Evolutionary conservation across 2,888 invertebrate species (phyloP), one percentile per base, ranked within the genome.

Genomic region (Thecocarcelia acutangulata): DNA sequence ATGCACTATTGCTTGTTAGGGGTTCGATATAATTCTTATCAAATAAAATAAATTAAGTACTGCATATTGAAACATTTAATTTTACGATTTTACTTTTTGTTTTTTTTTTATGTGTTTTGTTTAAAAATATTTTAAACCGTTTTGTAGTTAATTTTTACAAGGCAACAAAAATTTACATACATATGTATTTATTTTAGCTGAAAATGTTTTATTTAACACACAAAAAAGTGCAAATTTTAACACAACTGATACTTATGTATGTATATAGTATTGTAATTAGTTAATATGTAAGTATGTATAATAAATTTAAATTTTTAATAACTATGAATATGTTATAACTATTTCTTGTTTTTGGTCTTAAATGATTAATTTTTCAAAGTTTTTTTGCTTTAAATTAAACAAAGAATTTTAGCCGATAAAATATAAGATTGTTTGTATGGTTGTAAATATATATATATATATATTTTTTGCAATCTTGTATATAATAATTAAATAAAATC

Each of bases 381-480:
- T 33, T 54, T 54, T 66, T 40, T 33, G 15, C 13, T 24, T 68
- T 68, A 17, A 46, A 59, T 72, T 66, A 3, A 66, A 64, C 28
- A 73, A 68, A 50, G 24, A 61, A 11, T 68, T 72, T 48, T 75
- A 70, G 69, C 69, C 80, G 68, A 79, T 74, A 75, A 80, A 80
- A 80, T 37, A 58, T 11, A 11, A 17, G 4, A 12, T 15, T n/a
- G 1, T 44, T 44, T 46, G 0, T 15, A 17, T 24, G 42, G 6
- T 33, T 33, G 33, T 33, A 21, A 59, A 42, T 21, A 42, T 21
- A 21, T 83, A 68, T 59, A 74, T 83, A 70, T 76, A 74, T 83
- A 33, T 37, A 58, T 66, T 17, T 28, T 44, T 52, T 72, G 52
- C 15, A 17, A 48, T 24, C 46, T 56, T 63, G 28, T 56, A 37